Evolutionary conservation across 2,797 vertebrate species (phyloP).

Genomic region (Myoxocephalus aenaeus): DNA sequence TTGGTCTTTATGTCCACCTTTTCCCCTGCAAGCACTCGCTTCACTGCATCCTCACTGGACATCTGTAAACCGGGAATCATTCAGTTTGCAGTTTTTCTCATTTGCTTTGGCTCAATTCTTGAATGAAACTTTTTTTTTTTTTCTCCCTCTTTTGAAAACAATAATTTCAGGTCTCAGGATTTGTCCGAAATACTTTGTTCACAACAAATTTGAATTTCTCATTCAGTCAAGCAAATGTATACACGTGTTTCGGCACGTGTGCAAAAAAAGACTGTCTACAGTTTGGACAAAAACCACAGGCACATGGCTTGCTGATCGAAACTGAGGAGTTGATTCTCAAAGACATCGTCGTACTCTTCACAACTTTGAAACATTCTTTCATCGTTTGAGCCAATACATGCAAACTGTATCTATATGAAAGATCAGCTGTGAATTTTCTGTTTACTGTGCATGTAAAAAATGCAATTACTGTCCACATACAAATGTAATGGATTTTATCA

Average conservation of each 20-base stretch:
- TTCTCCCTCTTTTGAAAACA: background rate
- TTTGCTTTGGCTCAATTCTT: background rate
- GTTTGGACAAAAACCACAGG: background rate
- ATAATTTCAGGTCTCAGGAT: background rate
- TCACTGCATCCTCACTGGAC: slow-evolving; percentile 94
- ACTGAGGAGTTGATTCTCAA: background rate
- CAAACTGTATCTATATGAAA: background rate
- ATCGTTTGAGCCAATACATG: background rate
- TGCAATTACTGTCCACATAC: background rate
- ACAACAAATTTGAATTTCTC: background rate
- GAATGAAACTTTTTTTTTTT: background rate
- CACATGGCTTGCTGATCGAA: background rate
- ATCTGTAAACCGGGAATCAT: slow-evolving; percentile 77
- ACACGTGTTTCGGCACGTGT: too few relatives aligned
- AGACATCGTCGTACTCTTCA: background rate
- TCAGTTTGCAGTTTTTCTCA: background rate
- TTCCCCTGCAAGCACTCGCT: slow-evolving; percentile 90
- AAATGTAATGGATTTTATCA: background rate
- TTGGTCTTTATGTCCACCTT: slow-evolving; percentile 86
- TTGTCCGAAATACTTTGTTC: background rate
- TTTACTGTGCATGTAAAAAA: too few relatives aligned
- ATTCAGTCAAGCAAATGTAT: too few relatives aligned
- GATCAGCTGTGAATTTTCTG: background rate
- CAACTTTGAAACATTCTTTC: background rate
- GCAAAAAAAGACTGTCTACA: too few relatives aligned